Percentiles rank a stretch among this genome's conserved stretches.
Conservation (phyloP, 1,140 invertebrate species). For the Drosophila tsacasi region DNA sequence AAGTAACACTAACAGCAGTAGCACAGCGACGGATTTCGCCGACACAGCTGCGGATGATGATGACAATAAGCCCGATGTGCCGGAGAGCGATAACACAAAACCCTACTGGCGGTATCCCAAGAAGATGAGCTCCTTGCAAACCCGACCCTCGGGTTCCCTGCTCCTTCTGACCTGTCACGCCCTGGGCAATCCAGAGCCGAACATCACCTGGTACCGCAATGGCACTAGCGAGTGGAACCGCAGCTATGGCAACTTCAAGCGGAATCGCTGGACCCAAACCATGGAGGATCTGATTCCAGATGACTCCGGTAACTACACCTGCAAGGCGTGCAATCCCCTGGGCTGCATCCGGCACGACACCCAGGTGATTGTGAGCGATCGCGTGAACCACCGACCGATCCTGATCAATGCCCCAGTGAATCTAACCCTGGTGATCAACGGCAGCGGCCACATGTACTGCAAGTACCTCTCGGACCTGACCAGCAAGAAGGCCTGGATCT, state of each 20-base stretch:
- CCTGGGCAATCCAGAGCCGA: constrained; percentile 90
- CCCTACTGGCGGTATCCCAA: constrained; percentile 64
- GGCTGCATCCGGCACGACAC: constrained; percentile 92
- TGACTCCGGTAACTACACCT: constrained; percentile 95
- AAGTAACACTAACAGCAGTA: constrained; percentile 2
- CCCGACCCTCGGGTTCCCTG: constrained; percentile 89
- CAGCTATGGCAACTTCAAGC: constrained; percentile 83
- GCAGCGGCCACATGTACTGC: constrained; percentile 71
- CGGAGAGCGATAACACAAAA: constrained; percentile 16
- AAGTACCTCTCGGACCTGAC: constrained; percentile 76
- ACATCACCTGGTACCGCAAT: constrained; percentile 93
- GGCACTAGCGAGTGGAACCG: constrained; percentile 88
- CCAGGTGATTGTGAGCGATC: constrained; percentile 82
- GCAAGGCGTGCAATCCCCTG: constrained; percentile 91
- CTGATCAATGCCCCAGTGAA: constrained; percentile 59
- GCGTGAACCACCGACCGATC: constrained; percentile 81
- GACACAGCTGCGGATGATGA: constrained; percentile 45
- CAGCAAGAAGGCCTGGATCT: constrained; percentile 72
- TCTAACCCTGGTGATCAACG: constrained; percentile 66
- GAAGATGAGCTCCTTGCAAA: constrained; percentile 85
- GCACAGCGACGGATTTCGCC: constrained; percentile 17
- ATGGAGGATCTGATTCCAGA: constrained; percentile 91
- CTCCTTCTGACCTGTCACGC: constrained; percentile 89
- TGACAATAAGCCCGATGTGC: constrained; percentile 21
- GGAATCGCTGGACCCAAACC: constrained; percentile 88